These are phyloP conservation scores for Flexamia atlantica DNA, from an alignment of 2,888 invertebrate genomes.

Conservation along the genomic window DNA sequence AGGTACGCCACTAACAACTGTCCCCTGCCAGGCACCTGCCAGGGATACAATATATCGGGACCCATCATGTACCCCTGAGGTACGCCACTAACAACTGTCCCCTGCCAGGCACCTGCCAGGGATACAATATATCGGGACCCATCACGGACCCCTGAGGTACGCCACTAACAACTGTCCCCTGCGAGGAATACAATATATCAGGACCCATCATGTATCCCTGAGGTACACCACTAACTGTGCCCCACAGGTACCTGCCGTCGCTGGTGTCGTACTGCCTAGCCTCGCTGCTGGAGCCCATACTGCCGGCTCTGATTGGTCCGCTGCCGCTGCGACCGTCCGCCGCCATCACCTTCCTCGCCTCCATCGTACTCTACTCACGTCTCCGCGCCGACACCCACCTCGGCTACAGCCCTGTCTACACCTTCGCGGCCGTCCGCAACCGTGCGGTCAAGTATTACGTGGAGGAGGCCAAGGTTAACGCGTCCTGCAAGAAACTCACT, in stretches of 20 bases:
- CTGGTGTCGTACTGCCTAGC: conserved; percentile 75
- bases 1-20: no score
- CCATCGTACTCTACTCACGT: conserved; percentile 79
- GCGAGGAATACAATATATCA: no score
- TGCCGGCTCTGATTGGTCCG: conserved; percentile 70
- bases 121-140: no score
- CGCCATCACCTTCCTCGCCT: conserved; percentile 77
- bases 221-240: no score
- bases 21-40: no score
- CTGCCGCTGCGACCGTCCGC: conserved; percentile 74
- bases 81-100: no score
- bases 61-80: no score
- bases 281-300: conserved; percentile 65
- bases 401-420: conserved; percentile 76
- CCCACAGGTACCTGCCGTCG: conserved; percentile 74
- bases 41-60: no score
- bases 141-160: no score
- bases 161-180: no score
- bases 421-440: background rate
- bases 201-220: no score
- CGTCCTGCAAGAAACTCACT: background rate
- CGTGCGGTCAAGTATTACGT: conserved; percentile 55
- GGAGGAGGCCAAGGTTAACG: background rate
- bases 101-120: no score
- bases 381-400: conserved; percentile 77